A percentile compares a stretch with the other conserved stretches of the same genome.
Conservation (phyloP, 2,797 vertebrate species). For the Amazonetta brasiliensis region DNA sequence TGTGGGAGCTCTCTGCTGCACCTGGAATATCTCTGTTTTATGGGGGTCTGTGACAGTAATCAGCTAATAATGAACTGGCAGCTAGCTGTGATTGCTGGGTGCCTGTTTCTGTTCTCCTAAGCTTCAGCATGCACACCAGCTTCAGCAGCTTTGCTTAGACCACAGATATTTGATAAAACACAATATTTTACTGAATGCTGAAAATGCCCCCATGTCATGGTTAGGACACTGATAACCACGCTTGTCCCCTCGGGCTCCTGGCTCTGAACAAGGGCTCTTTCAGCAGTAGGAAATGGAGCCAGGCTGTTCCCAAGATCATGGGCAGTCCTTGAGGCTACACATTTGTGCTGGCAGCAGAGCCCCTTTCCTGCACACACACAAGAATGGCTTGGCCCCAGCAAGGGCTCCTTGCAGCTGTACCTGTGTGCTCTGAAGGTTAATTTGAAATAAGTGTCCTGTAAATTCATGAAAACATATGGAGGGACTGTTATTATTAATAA, state of each 20-base stretch:
- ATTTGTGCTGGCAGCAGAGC: not conserved
- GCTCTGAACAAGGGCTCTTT: not conserved
- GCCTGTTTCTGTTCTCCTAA: not conserved
- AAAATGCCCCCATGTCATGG: not conserved
- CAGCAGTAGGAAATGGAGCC: not conserved
- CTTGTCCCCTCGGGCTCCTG: not conserved
- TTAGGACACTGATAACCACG: not conserved
- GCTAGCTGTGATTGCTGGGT: not conserved
- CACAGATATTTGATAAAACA: not conserved
- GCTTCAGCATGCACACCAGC: not conserved
- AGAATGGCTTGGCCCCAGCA: not conserved
- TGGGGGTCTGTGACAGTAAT: not conserved
- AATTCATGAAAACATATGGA: not conserved
- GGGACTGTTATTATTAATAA: not conserved
- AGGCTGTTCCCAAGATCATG: not conserved
- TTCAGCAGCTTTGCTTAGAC: not conserved
- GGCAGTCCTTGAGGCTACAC: not conserved
- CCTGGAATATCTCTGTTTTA: not conserved
- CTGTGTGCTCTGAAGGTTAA: not conserved
- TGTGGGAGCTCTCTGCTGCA: not conserved
- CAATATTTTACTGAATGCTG: not conserved
- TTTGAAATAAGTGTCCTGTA: not conserved
- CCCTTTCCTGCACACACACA: not conserved
- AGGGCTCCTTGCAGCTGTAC: not conserved
- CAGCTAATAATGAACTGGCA: not conserved